Base-by-base conservation (phyloP, 2,888 invertebrate genomes). In the Subacronicta megacephala region DNA sequence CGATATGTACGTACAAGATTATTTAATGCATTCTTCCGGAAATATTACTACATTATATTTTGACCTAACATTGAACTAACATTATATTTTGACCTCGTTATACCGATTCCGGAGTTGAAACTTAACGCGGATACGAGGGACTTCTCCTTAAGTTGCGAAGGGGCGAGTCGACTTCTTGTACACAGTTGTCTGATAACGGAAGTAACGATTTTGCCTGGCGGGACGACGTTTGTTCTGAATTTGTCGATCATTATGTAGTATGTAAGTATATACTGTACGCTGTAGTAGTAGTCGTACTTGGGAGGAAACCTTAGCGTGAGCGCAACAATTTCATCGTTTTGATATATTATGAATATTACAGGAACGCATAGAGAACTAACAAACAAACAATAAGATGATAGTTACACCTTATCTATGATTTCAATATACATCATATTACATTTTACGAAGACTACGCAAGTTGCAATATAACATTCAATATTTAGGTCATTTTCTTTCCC, bases 381-480 rank as follows among this genome's bases (percentile, higher is more conserved):
- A n/a, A n/a, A n/a, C n/a, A n/a, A n/a, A n/a, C n/a, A n/a, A n/a
- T n/a, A n/a, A n/a, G n/a, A n/a, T n/a, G n/a, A n/a, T n/a, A n/a
- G n/a, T n/a, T n/a, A n/a, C n/a, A 10, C 10, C 12, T 29, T 29
- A 29, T 12, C 12, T 1, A 7, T 0, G 7, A 23, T 9, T 23
- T 17, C 37, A 45, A 16, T 13, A 18, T 13, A 29, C 47, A 52
- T 47, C 50, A 31, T 23, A 38, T 31, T 37, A 38, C 35, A 42
- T 35, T 44, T 37, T 36, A 50, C 49, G 12, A 49, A 44, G n/a
- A 46, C 20, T 44, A 10, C 38, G 33, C 29, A 38, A 37, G 13
- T 35, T 38, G 29, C 37, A 29, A 45, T 23, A 49, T 49, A 35
- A 38, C 17, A 46, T 53, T 50, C 37, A 64, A 69, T 69, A 69